phyloP scores from a whole-genome alignment of 2,113 vertebrate species.

The Callopanchax toddi region DNA sequence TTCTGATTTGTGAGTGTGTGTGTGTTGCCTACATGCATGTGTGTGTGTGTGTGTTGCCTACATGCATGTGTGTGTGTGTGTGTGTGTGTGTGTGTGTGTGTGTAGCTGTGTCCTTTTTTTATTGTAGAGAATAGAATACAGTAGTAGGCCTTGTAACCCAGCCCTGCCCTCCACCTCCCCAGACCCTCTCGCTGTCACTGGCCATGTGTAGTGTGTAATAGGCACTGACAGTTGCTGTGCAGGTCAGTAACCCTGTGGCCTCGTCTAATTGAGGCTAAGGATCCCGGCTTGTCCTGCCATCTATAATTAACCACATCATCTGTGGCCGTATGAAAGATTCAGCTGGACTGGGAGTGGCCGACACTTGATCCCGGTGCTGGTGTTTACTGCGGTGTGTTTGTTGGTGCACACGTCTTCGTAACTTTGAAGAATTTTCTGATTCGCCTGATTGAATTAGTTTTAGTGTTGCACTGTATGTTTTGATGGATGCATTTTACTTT shows the following conservation, averaged over 20 bases:
- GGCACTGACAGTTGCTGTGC: slow-evolving; percentile 74
- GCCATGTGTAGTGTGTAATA: slow-evolving; percentile 77
- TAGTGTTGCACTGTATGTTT: not conserved
- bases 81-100: no score
- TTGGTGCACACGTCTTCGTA: slow-evolving; percentile 4
- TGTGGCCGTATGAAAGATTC: slow-evolving; percentile 79
- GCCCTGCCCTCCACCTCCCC: slow-evolving; percentile 62
- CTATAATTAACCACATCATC: slow-evolving; percentile 80
- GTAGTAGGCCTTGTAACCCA: slow-evolving; percentile 66
- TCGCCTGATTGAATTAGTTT: slow-evolving; percentile 7
- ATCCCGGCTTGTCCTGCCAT: slow-evolving; percentile 79
- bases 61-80: no score
- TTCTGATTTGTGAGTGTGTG: no score
- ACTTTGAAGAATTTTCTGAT: slow-evolving; percentile 32
- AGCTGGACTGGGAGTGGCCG: slow-evolving; percentile 74
- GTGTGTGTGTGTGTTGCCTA: no score
- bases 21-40: no score
- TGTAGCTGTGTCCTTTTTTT: no score
- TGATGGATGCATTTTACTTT: not conserved
- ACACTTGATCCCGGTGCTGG: slow-evolving; percentile 61
- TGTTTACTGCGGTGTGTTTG: slow-evolving; percentile 50
- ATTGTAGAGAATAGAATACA: slow-evolving; percentile 56
- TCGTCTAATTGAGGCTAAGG: slow-evolving; percentile 80
- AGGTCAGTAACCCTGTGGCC: slow-evolving; percentile 76
- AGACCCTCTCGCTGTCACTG: slow-evolving; percentile 66